Percentiles rank a stretch among this genome's conserved stretches.
Evolutionary conservation across 2,113 vertebrate genomes (phyloP).

Genomic region (Mormyrus iriodes): DNA sequence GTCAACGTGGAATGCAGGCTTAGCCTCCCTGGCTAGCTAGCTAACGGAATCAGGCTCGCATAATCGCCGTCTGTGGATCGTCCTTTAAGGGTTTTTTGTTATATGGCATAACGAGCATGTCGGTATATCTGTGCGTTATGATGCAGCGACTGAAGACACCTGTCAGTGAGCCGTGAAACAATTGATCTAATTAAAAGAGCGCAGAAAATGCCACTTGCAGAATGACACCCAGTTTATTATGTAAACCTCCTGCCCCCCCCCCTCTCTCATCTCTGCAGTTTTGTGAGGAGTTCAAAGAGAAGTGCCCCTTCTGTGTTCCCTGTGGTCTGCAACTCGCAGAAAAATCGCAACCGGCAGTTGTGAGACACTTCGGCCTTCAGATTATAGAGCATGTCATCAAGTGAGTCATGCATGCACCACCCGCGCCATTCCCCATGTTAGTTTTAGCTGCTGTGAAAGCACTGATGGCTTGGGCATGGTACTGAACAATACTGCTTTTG

Average conservation of each 20-base stretch:
- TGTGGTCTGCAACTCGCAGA: conserved; percentile 86
- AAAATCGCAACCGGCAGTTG: conserved; percentile 78
- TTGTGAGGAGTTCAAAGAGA: conserved; percentile 96
- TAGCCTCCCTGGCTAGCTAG: not conserved
- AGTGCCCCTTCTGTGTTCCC: conserved; percentile 81
- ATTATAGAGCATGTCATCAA: conserved; percentile 95
- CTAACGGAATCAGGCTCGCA: not conserved
- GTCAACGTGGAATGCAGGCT: not conserved
- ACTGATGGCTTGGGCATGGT: not conserved
- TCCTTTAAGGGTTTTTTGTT: not conserved
- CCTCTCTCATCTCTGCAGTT: conserved; percentile 62
- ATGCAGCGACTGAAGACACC: not conserved
- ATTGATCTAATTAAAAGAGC: not conserved
- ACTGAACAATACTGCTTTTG: not conserved
- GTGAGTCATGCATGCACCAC: conserved; percentile 59
- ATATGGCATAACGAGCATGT: not conserved
- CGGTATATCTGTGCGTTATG: not conserved
- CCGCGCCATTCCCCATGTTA: not conserved
- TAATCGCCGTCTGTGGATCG: not conserved
- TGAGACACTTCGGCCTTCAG: conserved; percentile 95
- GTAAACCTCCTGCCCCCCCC: not conserved
- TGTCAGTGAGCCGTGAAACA: not conserved
- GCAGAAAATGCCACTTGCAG: not conserved
- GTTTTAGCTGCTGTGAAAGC: not conserved
- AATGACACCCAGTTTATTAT: not conserved